Evolutionary conservation across 1,140 invertebrate species (phyloP).

Genomic region (Pissodes strobi): DNA sequence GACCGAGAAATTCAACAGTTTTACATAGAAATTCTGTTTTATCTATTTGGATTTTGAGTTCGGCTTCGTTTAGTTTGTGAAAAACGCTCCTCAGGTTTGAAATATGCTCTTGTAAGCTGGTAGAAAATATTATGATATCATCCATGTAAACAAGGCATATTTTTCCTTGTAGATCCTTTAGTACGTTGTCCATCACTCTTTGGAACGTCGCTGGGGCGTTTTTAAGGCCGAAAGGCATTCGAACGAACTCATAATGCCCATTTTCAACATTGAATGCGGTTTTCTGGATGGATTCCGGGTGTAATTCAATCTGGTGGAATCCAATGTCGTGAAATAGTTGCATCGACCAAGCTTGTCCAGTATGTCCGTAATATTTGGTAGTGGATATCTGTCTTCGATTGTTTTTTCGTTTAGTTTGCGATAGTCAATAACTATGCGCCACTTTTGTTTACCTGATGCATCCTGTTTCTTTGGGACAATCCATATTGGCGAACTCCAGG

Average conservation of each 20-base stretch:
- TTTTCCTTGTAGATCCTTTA: no score
- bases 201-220: constrained; percentile 48
- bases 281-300: constrained; percentile 50
- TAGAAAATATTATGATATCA: no score
- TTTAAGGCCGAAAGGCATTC: no score
- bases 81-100: constrained; percentile 20
- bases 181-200: no score
- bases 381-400: no score
- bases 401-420: no score
- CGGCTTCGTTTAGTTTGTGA: constrained; percentile 11
- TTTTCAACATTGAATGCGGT: constrained; percentile 57
- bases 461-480: no score
- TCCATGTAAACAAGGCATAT: no score
- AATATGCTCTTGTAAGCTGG: constrained; percentile 28
- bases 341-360: constrained; percentile 52
- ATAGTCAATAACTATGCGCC: constrained; percentile 50
- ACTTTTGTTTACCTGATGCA: no score
- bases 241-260: no score
- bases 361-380: constrained; percentile 58
- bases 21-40: constrained; percentile 40
- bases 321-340: constrained; percentile 57
- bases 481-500: no score
- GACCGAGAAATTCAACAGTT: no score
- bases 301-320: constrained; percentile 59
- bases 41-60: constrained; percentile 31